These are phyloP conservation scores for Epizoanthus fatuus DNA, from an alignment of 92 coral and sea anemone species.

Conservation along the genomic window DNA sequence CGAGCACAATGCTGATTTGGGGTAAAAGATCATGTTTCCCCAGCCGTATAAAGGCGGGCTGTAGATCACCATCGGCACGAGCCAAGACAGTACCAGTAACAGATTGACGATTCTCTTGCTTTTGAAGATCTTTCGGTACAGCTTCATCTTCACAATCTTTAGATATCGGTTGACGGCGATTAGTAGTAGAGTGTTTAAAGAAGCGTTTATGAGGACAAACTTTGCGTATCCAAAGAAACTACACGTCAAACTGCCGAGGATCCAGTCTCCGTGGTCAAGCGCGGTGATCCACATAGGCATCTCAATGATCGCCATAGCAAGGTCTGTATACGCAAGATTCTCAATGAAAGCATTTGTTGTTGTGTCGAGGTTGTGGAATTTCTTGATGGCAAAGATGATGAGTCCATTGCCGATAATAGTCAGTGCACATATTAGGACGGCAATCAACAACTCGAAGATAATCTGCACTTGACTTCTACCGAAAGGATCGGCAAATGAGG, in stretches of 20 bases:
- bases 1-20: constrained; percentile 51
- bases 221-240: constrained; percentile 51
- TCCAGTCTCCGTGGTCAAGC: constrained; percentile 61
- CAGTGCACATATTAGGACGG: neutral
- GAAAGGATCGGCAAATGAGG: constrained; percentile 25
- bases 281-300: constrained; percentile 73
- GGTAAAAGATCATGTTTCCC: constrained; percentile 51
- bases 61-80: constrained; percentile 42
- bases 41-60: constrained; percentile 73
- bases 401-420: constrained; percentile 59
- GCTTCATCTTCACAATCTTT: constrained; percentile 65
- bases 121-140: constrained; percentile 47
- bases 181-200: constrained; percentile 56
- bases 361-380: constrained; percentile 41
- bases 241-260: constrained; percentile 50
- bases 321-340: constrained; percentile 57
- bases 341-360: constrained; percentile 58
- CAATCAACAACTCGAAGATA: constrained; percentile 39
- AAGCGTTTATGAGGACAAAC: constrained; percentile 59
- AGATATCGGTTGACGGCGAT: constrained; percentile 68
- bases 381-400: constrained; percentile 54
- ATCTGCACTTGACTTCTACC: constrained; percentile 44
- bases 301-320: constrained; percentile 41
- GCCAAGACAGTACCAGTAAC: constrained; percentile 48
- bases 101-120: constrained; percentile 25